Evolutionary conservation across 2,888 invertebrate genomes (phyloP).

Genomic region (Lacanobia wlatinum): DNA sequence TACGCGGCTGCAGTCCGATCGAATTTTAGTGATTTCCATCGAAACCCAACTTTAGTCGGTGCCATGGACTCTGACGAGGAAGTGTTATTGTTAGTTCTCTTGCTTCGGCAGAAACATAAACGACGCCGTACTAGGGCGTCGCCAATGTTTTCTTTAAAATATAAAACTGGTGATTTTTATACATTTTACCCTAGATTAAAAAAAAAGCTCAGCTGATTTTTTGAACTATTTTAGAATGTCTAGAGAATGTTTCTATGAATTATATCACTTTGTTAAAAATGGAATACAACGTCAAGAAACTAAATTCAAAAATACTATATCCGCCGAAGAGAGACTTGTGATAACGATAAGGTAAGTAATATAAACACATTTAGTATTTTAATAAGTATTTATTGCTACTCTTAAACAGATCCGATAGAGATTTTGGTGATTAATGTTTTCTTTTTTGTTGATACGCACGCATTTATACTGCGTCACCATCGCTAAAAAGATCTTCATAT

Average conservation of each 20-base stretch:
- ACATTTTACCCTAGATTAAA: too few relatives aligned
- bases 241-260: conserved; percentile 23
- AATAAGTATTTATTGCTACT: conserved; percentile 13
- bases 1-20: not conserved
- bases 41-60: not conserved
- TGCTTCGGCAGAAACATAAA: conserved; percentile 11
- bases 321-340: conserved; percentile 21
- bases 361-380: conserved; percentile 18
- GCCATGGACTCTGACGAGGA: too few relatives aligned
- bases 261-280: conserved; percentile 1
- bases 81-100: too few relatives aligned
- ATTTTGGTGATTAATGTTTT: conserved; percentile 14
- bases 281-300: too few relatives aligned
- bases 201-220: too few relatives aligned
- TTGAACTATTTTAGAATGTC: conserved; percentile 8
- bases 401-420: conserved; percentile 10
- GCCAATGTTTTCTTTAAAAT: not conserved
- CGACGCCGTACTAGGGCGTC: conserved; percentile 11
- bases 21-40: conserved; percentile 5
- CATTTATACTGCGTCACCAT: conserved; percentile 11
- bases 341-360: conserved; percentile 23
- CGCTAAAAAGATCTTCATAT: too few relatives aligned
- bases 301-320: conserved; percentile 1
- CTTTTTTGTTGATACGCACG: conserved; percentile 8
- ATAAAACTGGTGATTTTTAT: too few relatives aligned